phyloP scores from a whole-genome alignment of 35 echinoderm and acorn worm species.

The Amphiura filiformis region DNA sequence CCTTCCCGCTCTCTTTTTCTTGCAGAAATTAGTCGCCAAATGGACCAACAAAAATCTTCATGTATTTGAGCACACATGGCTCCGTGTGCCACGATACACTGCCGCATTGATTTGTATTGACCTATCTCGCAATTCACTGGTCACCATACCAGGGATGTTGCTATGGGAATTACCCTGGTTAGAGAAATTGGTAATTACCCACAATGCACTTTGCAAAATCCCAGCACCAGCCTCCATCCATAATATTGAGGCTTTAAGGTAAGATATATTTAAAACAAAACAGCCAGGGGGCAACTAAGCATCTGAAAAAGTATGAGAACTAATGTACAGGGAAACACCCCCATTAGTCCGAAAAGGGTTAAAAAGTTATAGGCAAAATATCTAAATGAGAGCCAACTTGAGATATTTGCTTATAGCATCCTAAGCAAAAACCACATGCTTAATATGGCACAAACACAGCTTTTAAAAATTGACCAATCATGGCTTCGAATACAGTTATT shows the following conservation, averaged over 20 bases:
- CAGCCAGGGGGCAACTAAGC: not conserved
- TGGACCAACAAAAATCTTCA: not conserved
- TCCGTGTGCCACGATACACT: not conserved
- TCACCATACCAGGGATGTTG: constrained; percentile 29
- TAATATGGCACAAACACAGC: too few species aligned
- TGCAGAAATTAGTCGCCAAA: not conserved
- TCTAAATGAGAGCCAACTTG: too few species aligned
- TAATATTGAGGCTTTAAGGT: not conserved
- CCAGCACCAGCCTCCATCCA: not conserved
- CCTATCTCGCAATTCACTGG: constrained; percentile 53
- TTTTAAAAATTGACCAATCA: too few species aligned
- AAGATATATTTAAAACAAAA: not conserved
- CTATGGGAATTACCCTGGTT: constrained; percentile 45
- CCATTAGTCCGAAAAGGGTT: too few species aligned
- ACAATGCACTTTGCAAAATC: constrained; percentile 31
- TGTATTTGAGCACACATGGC: not conserved
- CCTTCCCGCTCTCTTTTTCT: not conserved
- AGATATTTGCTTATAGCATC: too few species aligned
- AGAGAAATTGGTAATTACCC: constrained; percentile 21
- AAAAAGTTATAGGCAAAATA: too few species aligned
- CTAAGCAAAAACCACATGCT: too few species aligned
- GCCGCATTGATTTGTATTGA: constrained; percentile 38
- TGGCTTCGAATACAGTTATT: too few species aligned
- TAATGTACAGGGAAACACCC: not conserved
- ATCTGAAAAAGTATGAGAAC: not conserved